Evolutionary conservation across 2,888 invertebrate genomes (phyloP).

Genomic region (Blastobasis adustella): DNA sequence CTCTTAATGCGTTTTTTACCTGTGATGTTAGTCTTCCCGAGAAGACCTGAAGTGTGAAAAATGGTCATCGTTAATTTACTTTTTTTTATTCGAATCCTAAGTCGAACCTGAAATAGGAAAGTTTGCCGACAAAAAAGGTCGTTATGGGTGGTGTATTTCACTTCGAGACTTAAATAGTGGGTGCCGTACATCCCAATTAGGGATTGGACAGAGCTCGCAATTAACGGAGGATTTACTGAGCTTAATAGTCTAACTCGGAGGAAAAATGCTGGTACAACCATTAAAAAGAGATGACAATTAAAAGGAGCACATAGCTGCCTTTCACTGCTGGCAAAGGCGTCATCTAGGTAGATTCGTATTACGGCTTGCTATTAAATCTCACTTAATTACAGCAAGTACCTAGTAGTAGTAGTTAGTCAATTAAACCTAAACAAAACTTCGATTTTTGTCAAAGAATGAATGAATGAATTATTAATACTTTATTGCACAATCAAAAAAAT

Average conservation of each 20-base stretch:
- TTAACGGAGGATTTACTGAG: slow-evolving; percentile 45
- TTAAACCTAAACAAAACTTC: too few species aligned
- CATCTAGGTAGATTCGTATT: too few species aligned
- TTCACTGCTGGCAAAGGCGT: too few species aligned
- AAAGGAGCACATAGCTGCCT: slow-evolving; percentile 4
- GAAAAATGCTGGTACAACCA: slow-evolving; percentile 31
- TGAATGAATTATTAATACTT: too few species aligned
- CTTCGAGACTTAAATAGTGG: slow-evolving; percentile 23
- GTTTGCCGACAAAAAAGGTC: slow-evolving; percentile 62
- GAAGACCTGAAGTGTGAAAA: slow-evolving; percentile 76
- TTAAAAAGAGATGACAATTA: slow-evolving; percentile 39
- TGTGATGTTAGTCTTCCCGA: slow-evolving; percentile 76
- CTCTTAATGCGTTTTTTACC: slow-evolving; percentile 56
- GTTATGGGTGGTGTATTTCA: slow-evolving; percentile 23
- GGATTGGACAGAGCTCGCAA: slow-evolving; percentile 44
- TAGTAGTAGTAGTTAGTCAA: too few species aligned
- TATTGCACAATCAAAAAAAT: too few species aligned
- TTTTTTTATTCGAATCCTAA: slow-evolving; percentile 50
- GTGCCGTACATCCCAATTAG: slow-evolving; percentile 44
- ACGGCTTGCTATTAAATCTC: too few species aligned
- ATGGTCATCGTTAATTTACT: slow-evolving; percentile 70
- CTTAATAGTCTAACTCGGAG: slow-evolving; percentile 35
- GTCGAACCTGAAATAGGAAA: slow-evolving; percentile 72
- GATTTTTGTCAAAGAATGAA: too few species aligned
- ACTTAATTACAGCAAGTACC: too few species aligned